phyloP scores from a whole-genome alignment of 2,113 vertebrate genomes.

The Microcebus lehilahytsara region DNA sequence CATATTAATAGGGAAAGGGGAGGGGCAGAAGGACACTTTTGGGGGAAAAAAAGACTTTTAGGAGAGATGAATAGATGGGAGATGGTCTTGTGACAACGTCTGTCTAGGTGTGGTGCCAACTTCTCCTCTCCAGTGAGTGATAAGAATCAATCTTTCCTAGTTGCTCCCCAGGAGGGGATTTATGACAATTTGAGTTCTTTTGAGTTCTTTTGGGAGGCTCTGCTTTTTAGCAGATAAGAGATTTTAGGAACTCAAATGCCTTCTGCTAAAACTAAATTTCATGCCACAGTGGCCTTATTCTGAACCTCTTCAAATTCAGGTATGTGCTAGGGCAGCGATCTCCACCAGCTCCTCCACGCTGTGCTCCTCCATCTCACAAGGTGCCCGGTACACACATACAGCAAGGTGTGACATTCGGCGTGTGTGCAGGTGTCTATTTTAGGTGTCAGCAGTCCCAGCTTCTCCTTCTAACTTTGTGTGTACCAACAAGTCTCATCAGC shows the following conservation, averaged over 20 bases:
- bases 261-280: neutral
- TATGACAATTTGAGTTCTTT: neutral
- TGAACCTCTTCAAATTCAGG: neutral
- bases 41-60: neutral
- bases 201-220: neutral
- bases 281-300: neutral
- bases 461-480: neutral
- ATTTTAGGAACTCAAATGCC: neutral
- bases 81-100: neutral
- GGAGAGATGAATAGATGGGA: neutral
- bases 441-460: too few species aligned
- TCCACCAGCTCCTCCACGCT: too few species aligned
- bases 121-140: neutral
- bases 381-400: neutral
- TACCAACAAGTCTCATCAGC: neutral
- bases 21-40: too few species aligned
- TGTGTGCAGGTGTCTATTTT: neutral
- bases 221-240: neutral
- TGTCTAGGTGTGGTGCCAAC: too few species aligned
- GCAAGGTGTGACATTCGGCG: neutral
- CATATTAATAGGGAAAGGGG: neutral
- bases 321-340: neutral
- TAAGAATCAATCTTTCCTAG: neutral
- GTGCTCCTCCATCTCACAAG: neutral
- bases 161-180: neutral